phyloP scores from a whole-genome alignment of 2,113 vertebrate genomes.

The Neolamprologus tretocephalus region DNA sequence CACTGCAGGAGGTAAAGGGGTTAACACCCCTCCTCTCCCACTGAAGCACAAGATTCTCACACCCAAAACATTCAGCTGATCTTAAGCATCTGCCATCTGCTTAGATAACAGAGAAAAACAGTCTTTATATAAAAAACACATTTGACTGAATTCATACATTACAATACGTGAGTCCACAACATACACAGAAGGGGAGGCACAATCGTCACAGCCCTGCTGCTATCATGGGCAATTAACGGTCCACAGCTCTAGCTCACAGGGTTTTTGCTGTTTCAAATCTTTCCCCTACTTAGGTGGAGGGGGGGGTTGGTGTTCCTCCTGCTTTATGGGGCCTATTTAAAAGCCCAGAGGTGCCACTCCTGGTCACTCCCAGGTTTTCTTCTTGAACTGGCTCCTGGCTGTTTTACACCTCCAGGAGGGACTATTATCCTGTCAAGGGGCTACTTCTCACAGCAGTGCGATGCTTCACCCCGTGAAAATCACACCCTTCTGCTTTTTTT shows the following conservation, averaged over 20 bases:
- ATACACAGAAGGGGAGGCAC: background rate
- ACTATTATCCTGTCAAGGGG: slow-evolving; percentile 49
- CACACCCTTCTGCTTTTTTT: slow-evolving; percentile 56
- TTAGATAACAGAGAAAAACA: background rate
- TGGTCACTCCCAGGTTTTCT: slow-evolving; percentile 21
- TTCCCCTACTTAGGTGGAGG: background rate
- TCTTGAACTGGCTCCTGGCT: slow-evolving; percentile 27
- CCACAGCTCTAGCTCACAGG: background rate
- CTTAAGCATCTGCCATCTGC: background rate
- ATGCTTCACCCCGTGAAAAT: slow-evolving; percentile 46
- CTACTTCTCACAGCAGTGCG: slow-evolving; percentile 39
- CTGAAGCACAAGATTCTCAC: background rate
- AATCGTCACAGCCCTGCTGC: background rate
- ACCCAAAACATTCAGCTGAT: background rate
- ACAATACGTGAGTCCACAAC: background rate
- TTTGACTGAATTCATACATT: background rate
- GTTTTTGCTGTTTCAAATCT: background rate
- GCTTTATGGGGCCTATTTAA: slow-evolving; percentile 26
- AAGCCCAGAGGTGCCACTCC: slow-evolving; percentile 41
- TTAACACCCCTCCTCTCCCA: slow-evolving; percentile 11
- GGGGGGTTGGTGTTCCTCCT: background rate
- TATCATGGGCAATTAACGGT: background rate
- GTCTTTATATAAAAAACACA: background rate
- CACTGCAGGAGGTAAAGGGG: slow-evolving; percentile 14
- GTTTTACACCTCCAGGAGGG: slow-evolving; percentile 63